Conservation (phyloP, 2,888 invertebrate species). For the Hemithea aestivaria region DNA sequence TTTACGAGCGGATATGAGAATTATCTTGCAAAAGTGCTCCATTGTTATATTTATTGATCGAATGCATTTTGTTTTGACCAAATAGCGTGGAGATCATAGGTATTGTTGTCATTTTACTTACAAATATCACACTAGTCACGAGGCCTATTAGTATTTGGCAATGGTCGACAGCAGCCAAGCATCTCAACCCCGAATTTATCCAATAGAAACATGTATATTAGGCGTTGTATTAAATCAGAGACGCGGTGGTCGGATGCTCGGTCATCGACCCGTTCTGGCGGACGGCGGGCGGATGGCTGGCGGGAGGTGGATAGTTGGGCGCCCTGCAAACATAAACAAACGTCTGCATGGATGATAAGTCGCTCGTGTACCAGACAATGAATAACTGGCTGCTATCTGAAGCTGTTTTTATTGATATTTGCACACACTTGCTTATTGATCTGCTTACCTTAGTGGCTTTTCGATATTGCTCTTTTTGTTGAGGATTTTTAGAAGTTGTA, state of each 20-base stretch:
- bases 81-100: too few relatives aligned
- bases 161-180: too few relatives aligned
- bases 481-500: too few relatives aligned
- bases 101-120: too few relatives aligned
- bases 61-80: too few relatives aligned
- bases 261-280: conserved; percentile 50
- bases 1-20: too few relatives aligned
- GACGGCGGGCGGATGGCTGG: conserved; percentile 33
- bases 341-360: conserved; percentile 41
- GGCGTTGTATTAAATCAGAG: conserved; percentile 41
- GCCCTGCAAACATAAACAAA: conserved; percentile 61
- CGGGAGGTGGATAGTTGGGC: conserved; percentile 42
- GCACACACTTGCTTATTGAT: conserved; percentile 9
- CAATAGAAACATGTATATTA: conserved; percentile 26
- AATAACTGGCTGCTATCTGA: conserved; percentile 26
- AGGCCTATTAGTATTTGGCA: too few relatives aligned
- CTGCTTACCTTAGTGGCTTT: conserved; percentile 6
- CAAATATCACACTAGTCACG: too few relatives aligned
- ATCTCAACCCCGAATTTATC: conserved; percentile 21
- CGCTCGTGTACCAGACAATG: conserved; percentile 32
- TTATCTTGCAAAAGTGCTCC: too few relatives aligned
- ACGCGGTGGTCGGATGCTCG: conserved; percentile 36
- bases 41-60: too few relatives aligned
- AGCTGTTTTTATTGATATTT: conserved; percentile 13
- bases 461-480: background rate